Conservation (phyloP, 2,888 invertebrate genomes). For the Petrolisthes manimaculis region DNA sequence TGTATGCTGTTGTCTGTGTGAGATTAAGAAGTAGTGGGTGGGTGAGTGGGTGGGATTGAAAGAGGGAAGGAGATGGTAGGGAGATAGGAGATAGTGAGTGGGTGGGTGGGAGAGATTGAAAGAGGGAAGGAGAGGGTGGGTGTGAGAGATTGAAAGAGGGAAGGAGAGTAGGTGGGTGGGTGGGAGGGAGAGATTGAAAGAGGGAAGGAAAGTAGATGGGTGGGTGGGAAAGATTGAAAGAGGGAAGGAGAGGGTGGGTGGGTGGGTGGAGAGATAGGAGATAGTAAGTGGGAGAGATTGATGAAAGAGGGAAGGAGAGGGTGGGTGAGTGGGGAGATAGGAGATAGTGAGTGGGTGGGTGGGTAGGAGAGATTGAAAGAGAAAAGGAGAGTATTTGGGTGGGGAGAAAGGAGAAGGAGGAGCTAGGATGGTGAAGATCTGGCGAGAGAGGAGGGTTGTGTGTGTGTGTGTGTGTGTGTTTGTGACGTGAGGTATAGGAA, state of each 20-base stretch:
- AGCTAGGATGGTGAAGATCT: constrained; percentile 2
- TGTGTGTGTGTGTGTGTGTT: background rate
- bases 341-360: background rate
- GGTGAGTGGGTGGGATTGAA: no score
- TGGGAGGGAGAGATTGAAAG: background rate
- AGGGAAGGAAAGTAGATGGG: background rate
- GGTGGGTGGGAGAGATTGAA: no score
- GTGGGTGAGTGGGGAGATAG: background rate
- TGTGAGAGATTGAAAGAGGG: no score
- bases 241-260: no score
- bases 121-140: no score
- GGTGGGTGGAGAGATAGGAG: background rate
- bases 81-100: no score
- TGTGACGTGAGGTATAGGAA: no score
- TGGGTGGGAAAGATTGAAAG: background rate
- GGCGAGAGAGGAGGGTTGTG: background rate
- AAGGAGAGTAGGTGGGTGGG: background rate
- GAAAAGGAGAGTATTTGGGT: background rate
- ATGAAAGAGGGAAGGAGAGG: background rate
- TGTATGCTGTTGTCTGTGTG: no score
- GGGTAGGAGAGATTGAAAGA: background rate
- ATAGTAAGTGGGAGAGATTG: background rate
- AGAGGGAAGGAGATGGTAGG: no score
- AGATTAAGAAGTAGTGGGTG: no score
- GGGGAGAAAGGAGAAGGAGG: background rate